Evolutionary conservation across 2,888 invertebrate genomes (phyloP).

Genomic region (Aplocera efformata): DNA sequence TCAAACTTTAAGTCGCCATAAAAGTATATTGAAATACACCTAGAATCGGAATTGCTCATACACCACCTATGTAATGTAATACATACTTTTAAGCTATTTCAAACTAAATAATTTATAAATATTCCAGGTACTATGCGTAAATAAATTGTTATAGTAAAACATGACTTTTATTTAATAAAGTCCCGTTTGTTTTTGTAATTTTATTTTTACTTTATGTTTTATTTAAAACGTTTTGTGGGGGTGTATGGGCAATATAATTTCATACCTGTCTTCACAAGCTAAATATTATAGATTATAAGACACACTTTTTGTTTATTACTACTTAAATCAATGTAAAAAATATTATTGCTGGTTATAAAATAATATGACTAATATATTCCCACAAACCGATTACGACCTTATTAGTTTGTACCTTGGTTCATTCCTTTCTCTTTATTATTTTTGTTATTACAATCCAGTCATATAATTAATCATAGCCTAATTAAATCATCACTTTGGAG

Average conservation of each 20-base stretch:
- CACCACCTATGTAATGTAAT: slow-evolving; percentile 70
- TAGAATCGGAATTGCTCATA: slow-evolving; percentile 71
- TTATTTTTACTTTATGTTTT: slow-evolving; percentile 54
- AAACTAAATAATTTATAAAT: slow-evolving; percentile 25
- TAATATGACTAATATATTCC: slow-evolving; percentile 70
- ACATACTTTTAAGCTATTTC: slow-evolving; percentile 42
- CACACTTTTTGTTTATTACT: slow-evolving; percentile 6
- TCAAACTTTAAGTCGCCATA: slow-evolving; percentile 9
- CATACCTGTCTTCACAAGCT: slow-evolving; percentile 14
- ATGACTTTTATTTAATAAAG: slow-evolving; percentile 73
- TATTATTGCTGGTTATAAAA: slow-evolving; percentile 31
- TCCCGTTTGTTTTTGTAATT: slow-evolving; percentile 64
- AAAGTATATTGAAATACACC: slow-evolving; percentile 5
- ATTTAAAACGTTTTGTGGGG: slow-evolving; percentile 73
- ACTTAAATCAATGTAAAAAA: slow-evolving; percentile 24
- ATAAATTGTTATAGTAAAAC: slow-evolving; percentile 66
- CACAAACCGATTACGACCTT: slow-evolving; percentile 59
- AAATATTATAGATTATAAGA: slow-evolving; percentile 17
- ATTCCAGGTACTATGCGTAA: slow-evolving; percentile 35
- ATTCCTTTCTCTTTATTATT: slow-evolving; percentile 36
- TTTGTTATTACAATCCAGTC: slow-evolving; percentile 23
- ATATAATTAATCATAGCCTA: slow-evolving; percentile 14
- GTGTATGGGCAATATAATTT: slow-evolving; percentile 74
- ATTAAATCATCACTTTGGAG: background rate
- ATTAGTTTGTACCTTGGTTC: slow-evolving; percentile 48